A percentile compares a stretch with the other conserved stretches of the same genome.
These are phyloP conservation scores for Lampris megalopsis DNA, from an alignment of 2,113 vertebrate species.

Conservation along the genomic window DNA sequence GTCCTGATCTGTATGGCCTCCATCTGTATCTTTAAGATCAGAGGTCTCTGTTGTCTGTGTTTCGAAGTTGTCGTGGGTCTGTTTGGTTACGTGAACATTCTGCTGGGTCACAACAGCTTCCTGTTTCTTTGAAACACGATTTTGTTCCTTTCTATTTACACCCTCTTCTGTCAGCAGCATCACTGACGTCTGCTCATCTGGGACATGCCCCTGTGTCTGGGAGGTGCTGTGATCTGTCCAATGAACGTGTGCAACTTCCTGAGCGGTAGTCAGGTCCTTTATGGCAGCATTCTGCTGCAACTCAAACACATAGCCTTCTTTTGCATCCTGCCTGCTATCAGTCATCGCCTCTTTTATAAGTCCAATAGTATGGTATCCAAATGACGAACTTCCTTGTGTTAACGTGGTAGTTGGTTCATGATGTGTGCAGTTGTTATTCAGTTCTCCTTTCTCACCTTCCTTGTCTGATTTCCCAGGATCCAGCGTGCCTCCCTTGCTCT, in stretches of 20 bases:
- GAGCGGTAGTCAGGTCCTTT: background rate
- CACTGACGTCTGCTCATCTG: background rate
- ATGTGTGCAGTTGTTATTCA: background rate
- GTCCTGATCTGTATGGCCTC: background rate
- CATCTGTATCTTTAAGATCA: background rate
- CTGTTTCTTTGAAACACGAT: background rate
- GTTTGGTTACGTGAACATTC: background rate
- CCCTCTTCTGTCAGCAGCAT: conserved; percentile 2
- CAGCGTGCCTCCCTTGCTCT: conserved; percentile 5
- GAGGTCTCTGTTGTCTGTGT: background rate
- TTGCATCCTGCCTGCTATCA: background rate
- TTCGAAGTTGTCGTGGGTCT: background rate
- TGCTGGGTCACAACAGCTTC: background rate
- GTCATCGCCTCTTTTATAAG: background rate
- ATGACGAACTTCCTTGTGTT: background rate
- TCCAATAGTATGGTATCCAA: background rate
- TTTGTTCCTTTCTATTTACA: background rate
- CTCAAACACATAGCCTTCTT: background rate
- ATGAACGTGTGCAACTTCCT: background rate
- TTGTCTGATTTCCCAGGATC: background rate
- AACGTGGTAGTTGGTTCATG: background rate
- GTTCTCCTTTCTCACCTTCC: background rate
- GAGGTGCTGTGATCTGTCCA: background rate
- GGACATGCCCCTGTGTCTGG: background rate
- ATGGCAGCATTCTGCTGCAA: background rate